Conservation (phyloP, 2,888 invertebrate species). For the Psylliodes chrysocephalus region DNA sequence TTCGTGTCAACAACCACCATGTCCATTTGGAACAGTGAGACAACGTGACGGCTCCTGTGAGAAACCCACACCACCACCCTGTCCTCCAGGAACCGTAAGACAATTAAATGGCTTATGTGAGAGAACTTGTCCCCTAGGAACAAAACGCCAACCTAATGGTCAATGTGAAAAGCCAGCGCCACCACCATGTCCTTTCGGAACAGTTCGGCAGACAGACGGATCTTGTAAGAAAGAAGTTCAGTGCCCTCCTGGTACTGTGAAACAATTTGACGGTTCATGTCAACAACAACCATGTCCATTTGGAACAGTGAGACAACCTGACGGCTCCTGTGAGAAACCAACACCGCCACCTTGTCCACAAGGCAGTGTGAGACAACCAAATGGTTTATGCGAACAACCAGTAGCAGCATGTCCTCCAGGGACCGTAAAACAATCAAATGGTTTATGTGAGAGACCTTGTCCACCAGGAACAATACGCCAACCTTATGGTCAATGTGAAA, state of each 20-base stretch:
- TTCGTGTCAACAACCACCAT: constrained; percentile 28
- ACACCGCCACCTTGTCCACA: constrained; percentile 31
- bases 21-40: constrained; percentile 33
- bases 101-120: constrained; percentile 34
- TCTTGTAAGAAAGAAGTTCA: constrained; percentile 23
- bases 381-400: constrained; percentile 28
- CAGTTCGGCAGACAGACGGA: constrained; percentile 13
- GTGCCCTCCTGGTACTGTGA: constrained; percentile 38
- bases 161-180: constrained; percentile 33
- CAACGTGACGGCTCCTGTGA: constrained; percentile 30
- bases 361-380: constrained; percentile 22
- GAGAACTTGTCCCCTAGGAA: constrained; percentile 7
- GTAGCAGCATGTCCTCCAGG: constrained; percentile 33
- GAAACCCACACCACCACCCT: constrained; percentile 22
- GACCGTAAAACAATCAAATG: constrained; percentile 24
- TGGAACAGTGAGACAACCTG: constrained; percentile 28
- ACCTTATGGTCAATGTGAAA: constrained; percentile 31
- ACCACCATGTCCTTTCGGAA: constrained; percentile 24
- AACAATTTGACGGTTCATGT: constrained; percentile 30
- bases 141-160: constrained; percentile 30
- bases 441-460: constrained; percentile 30
- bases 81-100: constrained; percentile 38
- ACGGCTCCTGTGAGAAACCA: constrained; percentile 23
- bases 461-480: constrained; percentile 26
- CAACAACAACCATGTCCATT: constrained; percentile 36